Evolutionary conservation across 2,113 vertebrate species (phyloP).

Genomic region (Microtus pennsylvanicus): DNA sequence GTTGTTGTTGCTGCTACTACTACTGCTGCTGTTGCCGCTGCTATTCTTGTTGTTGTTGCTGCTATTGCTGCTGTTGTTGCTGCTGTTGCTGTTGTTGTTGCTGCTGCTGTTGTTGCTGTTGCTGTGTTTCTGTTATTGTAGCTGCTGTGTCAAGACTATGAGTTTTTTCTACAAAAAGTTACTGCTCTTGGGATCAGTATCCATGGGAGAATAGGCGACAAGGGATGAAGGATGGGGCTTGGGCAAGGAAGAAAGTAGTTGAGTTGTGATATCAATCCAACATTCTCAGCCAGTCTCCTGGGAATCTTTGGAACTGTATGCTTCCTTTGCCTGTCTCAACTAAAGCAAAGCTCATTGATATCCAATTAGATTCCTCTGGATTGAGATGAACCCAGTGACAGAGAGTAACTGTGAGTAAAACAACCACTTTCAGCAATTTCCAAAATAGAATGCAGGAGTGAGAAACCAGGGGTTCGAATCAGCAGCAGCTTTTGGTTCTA

Average conservation of each 20-base stretch:
- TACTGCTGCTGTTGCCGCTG: rapidly evolving
- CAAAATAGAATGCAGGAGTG: background rate
- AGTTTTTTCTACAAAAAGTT: background rate
- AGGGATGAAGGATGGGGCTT: background rate
- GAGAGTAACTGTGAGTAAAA: background rate
- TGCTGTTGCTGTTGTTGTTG: rapidly evolving
- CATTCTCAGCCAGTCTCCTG: background rate
- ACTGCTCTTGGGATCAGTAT: background rate
- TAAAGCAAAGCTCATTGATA: background rate
- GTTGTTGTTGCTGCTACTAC: rapidly evolving
- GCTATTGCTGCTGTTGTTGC: rapidly evolving
- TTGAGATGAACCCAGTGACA: background rate
- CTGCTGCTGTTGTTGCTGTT: rapidly evolving
- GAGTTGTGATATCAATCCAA: background rate
- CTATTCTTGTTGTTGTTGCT: rapidly evolving
- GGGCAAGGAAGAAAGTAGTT: background rate
- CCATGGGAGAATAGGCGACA: background rate
- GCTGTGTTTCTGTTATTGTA: background rate
- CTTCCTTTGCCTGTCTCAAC: background rate
- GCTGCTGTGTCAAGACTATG: background rate
- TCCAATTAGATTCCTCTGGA: background rate
- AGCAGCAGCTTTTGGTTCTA: background rate
- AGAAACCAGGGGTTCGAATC: background rate
- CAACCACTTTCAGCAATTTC: background rate
- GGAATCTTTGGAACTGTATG: background rate